phyloP scores from a whole-genome alignment of 2,113 vertebrate genomes.

The Cebus imitator region DNA sequence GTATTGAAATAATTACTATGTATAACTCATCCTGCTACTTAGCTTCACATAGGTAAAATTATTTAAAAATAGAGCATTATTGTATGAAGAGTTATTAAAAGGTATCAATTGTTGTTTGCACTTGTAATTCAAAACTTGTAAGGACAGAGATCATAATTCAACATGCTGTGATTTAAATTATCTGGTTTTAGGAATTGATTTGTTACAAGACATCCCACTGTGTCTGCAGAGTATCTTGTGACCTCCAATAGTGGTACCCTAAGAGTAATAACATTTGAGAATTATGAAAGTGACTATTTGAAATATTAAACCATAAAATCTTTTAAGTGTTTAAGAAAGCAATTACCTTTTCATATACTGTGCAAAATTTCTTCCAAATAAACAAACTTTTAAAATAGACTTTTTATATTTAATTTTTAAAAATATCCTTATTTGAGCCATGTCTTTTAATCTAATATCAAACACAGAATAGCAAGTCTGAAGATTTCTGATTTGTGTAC shows the following conservation, averaged over 20 bases:
- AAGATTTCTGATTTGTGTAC: background rate
- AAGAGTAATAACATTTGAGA: background rate
- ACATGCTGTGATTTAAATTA: background rate
- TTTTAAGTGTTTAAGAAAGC: background rate
- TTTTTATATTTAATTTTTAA: background rate
- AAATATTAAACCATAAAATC: background rate
- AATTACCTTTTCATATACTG: background rate
- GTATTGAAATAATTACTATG: background rate
- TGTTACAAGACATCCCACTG: background rate
- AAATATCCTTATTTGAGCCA: background rate
- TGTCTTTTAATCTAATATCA: conserved; percentile 5
- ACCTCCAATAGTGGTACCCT: background rate
- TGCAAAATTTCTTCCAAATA: background rate
- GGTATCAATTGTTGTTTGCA: background rate
- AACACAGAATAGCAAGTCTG: background rate
- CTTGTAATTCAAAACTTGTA: background rate
- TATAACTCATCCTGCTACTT: background rate
- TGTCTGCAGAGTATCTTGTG: background rate
- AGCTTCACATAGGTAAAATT: background rate
- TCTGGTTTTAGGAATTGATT: background rate
- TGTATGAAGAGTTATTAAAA: background rate
- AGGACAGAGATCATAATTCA: background rate
- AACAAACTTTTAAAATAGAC: background rate
- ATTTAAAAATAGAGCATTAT: background rate
- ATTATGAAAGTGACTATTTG: background rate